Conservation (phyloP, 1,140 invertebrate species). For the Papilio dardanus region DNA sequence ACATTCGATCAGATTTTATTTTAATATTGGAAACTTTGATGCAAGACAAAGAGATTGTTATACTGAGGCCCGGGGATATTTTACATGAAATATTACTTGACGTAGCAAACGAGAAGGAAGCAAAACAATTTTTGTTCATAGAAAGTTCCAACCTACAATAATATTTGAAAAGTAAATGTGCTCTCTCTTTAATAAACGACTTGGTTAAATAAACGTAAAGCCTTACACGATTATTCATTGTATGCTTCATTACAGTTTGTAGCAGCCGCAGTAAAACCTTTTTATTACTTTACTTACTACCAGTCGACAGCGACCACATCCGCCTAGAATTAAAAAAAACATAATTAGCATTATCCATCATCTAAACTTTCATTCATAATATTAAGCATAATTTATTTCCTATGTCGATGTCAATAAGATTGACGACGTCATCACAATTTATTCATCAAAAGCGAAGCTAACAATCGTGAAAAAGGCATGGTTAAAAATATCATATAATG, state of each 20-base stretch:
- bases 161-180: constrained; percentile 3
- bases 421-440: neutral
- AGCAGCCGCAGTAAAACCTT: neutral
- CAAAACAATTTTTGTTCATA: neutral
- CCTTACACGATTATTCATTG: neutral
- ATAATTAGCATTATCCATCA: too few relatives aligned
- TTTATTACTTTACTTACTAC: too few relatives aligned
- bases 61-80: neutral
- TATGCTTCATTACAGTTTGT: neutral
- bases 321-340: too few relatives aligned
- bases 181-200: neutral
- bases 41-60: neutral
- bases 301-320: too few relatives aligned
- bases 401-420: neutral
- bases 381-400: too few relatives aligned
- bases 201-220: neutral
- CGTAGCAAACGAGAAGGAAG: neutral
- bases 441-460: neutral
- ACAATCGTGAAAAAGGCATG: neutral
- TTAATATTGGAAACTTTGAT: neutral
- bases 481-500: neutral
- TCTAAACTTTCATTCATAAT: too few relatives aligned
- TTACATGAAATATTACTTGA: neutral
- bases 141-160: neutral
- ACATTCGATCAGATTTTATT: neutral